Conservation (phyloP, 2,113 vertebrate species). For the Chaetodon auriga region DNA sequence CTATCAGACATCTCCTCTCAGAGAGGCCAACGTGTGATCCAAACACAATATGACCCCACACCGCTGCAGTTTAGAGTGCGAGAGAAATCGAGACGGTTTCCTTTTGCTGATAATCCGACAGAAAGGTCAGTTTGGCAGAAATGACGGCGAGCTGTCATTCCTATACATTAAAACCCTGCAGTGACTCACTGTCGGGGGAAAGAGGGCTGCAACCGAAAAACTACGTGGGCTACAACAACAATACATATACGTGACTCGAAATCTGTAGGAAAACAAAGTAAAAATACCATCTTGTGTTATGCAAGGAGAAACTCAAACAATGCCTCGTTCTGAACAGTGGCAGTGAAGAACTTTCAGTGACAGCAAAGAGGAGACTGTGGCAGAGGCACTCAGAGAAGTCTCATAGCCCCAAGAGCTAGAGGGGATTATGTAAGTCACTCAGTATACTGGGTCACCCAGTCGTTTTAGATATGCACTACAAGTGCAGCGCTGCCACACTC, state of each 20-base stretch:
- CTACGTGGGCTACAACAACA: not conserved
- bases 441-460: constrained; percentile 78
- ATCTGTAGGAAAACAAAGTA: not conserved
- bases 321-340: constrained; percentile 2
- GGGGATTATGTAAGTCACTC: constrained; percentile 78
- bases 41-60: constrained; percentile 39
- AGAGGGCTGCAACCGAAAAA: not conserved
- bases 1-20: constrained; percentile 47
- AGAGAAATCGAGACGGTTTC: constrained; percentile 41
- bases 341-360: constrained; percentile 48
- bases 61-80: constrained; percentile 22
- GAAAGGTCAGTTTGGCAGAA: constrained; percentile 56
- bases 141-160: constrained; percentile 13
- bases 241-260: not conserved
- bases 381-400: constrained; percentile 67
- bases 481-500: constrained; percentile 22
- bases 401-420: constrained; percentile 63
- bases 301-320: constrained; percentile 9
- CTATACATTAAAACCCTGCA: constrained; percentile 16
- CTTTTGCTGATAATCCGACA: constrained; percentile 57
- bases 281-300: not conserved
- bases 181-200: not conserved
- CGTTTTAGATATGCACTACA: constrained; percentile 63
- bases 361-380: constrained; percentile 57
- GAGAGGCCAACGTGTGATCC: constrained; percentile 37